A percentile compares a stretch with the other conserved stretches of the same genome.
Evolutionary conservation across 2,888 invertebrate species (phyloP).

Genomic region (Lysandra bellargus): DNA sequence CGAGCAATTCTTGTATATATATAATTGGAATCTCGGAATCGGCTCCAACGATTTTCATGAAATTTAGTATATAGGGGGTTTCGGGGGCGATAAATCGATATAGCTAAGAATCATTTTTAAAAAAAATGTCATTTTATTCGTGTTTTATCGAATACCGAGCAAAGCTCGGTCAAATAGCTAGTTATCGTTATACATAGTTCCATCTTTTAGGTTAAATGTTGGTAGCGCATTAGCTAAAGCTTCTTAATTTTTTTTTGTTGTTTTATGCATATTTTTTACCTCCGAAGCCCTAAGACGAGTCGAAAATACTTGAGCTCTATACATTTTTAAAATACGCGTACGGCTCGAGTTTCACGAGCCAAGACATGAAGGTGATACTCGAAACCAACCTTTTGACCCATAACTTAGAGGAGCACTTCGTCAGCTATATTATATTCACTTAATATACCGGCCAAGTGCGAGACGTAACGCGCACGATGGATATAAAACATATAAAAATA

Average conservation of each 20-base stretch:
- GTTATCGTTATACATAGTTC: too few species aligned
- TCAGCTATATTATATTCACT: constrained; percentile 21
- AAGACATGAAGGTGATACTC: constrained; percentile 23
- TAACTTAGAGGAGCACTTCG: background rate
- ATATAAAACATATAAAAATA: background rate
- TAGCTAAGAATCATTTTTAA: too few species aligned
- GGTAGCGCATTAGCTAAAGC: background rate
- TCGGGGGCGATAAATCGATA: too few species aligned
- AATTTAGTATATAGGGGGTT: too few species aligned
- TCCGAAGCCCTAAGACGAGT: background rate
- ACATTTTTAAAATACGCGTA: constrained; percentile 21
- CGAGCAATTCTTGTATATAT: too few species aligned
- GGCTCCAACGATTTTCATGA: too few species aligned
- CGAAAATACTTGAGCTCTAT: background rate
- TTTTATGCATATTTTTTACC: background rate
- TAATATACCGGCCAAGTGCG: background rate
- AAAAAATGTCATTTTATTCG: too few species aligned
- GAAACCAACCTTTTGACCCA: constrained; percentile 30
- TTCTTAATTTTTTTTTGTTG: background rate
- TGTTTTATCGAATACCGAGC: too few species aligned
- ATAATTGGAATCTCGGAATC: too few species aligned
- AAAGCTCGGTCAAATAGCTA: too few species aligned
- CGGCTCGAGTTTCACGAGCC: background rate
- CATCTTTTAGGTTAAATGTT: too few species aligned
- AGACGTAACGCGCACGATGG: background rate